Evolutionary conservation across 2,797 vertebrate genomes (phyloP), one percentile per base, ranked within the genome.

Genomic region (Pempheris klunzingeri): DNA sequence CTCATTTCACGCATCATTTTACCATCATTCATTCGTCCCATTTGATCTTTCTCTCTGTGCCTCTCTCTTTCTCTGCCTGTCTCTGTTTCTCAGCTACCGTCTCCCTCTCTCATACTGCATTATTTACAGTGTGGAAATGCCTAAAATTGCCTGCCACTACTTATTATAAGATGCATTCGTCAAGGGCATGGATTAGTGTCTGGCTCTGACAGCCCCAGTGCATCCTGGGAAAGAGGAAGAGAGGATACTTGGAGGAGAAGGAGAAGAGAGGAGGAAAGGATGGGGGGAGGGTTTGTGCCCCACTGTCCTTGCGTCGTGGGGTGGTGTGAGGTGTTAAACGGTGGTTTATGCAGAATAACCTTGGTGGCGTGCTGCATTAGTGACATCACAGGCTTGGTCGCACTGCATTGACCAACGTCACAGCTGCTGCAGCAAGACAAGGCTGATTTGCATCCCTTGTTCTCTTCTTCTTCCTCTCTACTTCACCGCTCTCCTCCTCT

Each of bases 111-210:
- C 80, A 59, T 77, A 38, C 81, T 87, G 88, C 88, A 90, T 91
- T 93, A 93, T 93, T 92, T 94, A 92, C 93, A 88, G 87, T 87
- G 88, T 90, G 82, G 83, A 92, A 93, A 92, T 92, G 80, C 85
- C 85, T 89, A 90, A 93, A 93, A 94, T 94, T 93, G 90, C 86
- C 90, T 93, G 93, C 87, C 92, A 92, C 86, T 88, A 83, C 88
- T 93, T 93, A 93, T 93, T 92, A 92, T 91, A 88, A 88, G 81
- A 93, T 90, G 91, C 92, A 94, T 95, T 94, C 54, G 90, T 94
- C 92, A 94, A 92, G 90, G 90, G 64, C 87, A 82, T 80, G 80
- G 88, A 89, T 92, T 92, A 91, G 71, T 79, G 76, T 87, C 86
- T 82, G 63, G 74, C 78, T 88, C 80, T 89, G 87, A 87, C 89